Percentiles rank a stretch among this genome's conserved stretches.
These are phyloP conservation scores for Gulo gulo DNA, from an alignment of 2,113 vertebrate species.

Conservation along the genomic window DNA sequence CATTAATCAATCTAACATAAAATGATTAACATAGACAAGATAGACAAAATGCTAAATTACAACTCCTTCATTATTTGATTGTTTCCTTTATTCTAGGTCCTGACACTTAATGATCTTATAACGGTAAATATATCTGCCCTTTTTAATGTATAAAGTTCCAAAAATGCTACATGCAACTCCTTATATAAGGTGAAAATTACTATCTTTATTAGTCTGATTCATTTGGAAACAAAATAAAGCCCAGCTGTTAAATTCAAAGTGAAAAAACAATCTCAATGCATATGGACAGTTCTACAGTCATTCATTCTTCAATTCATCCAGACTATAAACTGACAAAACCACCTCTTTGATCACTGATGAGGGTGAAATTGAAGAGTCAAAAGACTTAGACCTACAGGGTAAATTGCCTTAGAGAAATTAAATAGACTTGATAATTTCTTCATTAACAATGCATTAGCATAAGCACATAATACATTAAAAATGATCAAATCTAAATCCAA, in stretches of 20 bases:
- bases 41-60: constrained; percentile 34
- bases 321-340: not conserved
- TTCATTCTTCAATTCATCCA: not conserved
- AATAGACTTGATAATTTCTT: not conserved
- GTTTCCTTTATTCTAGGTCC: constrained; percentile 49
- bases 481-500: not conserved
- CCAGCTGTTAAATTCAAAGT: not conserved
- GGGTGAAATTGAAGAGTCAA: not conserved
- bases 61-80: not conserved
- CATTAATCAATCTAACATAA: constrained; percentile 38
- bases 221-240: not conserved
- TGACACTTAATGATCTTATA: constrained; percentile 51
- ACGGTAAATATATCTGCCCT: constrained; percentile 40
- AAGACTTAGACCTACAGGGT: not conserved
- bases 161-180: not conserved
- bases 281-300: not conserved
- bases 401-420: not conserved
- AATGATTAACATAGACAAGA: constrained; percentile 13
- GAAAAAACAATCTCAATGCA: not conserved
- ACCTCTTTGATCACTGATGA: not conserved
- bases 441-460: not conserved
- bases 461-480: not conserved
- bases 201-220: not conserved
- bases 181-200: not conserved
- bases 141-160: not conserved